phyloP scores from a whole-genome alignment of 2,113 vertebrate species.

The Tupaia chinensis region DNA sequence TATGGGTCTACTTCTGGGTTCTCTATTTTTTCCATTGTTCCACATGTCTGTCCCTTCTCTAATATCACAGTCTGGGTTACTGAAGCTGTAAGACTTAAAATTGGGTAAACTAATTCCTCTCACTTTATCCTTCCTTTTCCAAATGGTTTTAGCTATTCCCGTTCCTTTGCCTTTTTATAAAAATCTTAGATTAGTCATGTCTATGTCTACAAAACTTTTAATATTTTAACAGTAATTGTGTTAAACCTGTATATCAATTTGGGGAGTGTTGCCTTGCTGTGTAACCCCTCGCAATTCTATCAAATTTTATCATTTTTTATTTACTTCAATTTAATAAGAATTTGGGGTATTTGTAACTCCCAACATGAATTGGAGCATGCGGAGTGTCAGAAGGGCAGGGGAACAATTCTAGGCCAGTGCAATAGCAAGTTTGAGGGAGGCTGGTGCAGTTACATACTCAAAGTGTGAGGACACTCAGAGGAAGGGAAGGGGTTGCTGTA shows the following conservation, averaged over 20 bases:
- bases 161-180: not conserved
- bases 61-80: not conserved
- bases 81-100: not conserved
- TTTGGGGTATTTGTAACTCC: not conserved
- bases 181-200: not conserved
- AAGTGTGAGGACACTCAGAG: not conserved
- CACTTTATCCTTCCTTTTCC: not conserved
- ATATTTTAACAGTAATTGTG: not conserved
- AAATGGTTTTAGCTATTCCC: not conserved
- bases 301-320: not conserved
- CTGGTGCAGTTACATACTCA: not conserved
- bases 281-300: not conserved
- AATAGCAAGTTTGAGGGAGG: not conserved
- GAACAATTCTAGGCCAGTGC: not conserved
- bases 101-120: not conserved
- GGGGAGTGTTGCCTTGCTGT: not conserved
- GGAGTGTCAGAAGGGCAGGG: not conserved
- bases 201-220: not conserved
- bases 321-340: slow-evolving; percentile 12
- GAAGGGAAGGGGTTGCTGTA: not conserved
- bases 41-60: not conserved
- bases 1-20: not conserved
- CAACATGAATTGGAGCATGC: not conserved
- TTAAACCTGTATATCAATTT: not conserved
- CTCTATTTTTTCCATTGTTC: not conserved